Base-by-base conservation (phyloP, 2,888 invertebrate genomes). In the Volucella bombylans region DNA sequence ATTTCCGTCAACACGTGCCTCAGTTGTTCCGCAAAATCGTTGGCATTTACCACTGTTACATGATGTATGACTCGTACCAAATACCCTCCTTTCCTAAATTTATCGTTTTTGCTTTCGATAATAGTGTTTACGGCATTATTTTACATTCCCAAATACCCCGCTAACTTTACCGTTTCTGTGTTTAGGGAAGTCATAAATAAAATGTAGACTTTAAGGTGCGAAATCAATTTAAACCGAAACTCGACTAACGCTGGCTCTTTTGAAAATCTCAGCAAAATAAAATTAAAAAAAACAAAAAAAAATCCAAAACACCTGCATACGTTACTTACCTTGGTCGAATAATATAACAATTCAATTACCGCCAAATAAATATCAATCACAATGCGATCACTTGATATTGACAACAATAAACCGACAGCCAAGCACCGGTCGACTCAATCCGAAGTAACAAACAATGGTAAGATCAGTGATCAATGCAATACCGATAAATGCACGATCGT, bases 1-100 rank as follows among this genome's bases (percentile, higher is more conserved):
- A 23, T 59, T 47, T 49, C 49, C 31, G 50, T 11, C 39, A 38
- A 50, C 64, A 64, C 64, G 64, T 64, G 64, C 64, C 64, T 14
- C 39, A 39, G 14, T 64, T 49, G 64, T 47, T 45, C 14, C 43
- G 23, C 41, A 52, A 15, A 11, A 38, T 14, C 41, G 38, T 38
- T 59, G 49, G 49, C 52, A 8, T 12, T 39, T 11, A 45, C 38
- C 49, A 8, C 47, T 6, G 14, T 47, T 54, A 69, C n/a, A 71
- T 71, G 38, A 52, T 52, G 41, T 61, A 39, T 61, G 61, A 50
- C 61, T 61, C 61, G 71, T 61, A 61, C 52, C 61, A 72, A 59
- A 61, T 59, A 52, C 14, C 39, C 38, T 54, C 38, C 38, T 47
- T 47, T 2, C 45, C 14, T 67, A 54, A 52, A 39, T 65, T 64